These are phyloP conservation scores for Eudyptes chrysolophus DNA, from an alignment of 2,113 vertebrate species.

Conservation along the genomic window DNA sequence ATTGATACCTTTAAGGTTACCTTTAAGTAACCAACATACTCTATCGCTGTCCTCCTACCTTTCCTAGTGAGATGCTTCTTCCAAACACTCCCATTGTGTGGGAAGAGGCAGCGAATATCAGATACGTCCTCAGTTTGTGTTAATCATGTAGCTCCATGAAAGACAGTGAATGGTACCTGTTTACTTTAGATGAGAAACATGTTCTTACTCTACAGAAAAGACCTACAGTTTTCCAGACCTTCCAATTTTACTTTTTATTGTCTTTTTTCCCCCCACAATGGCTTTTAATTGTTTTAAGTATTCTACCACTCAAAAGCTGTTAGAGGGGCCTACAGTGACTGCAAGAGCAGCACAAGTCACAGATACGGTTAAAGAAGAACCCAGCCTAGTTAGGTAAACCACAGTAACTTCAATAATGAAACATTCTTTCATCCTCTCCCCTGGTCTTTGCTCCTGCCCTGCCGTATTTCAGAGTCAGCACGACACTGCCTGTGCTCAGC, in stretches of 20 bases:
- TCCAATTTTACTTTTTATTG: neutral
- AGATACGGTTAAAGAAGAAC: neutral
- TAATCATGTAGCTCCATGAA: neutral
- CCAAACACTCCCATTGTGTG: neutral
- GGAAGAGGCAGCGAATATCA: neutral
- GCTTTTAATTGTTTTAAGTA: neutral
- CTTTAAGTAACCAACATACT: neutral
- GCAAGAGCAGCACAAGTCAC: neutral
- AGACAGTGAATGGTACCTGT: neutral
- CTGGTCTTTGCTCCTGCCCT: neutral
- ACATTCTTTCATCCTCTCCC: neutral
- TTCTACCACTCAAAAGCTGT: neutral
- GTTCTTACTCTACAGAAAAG: neutral
- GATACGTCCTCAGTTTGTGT: neutral
- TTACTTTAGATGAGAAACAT: neutral
- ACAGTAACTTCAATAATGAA: neutral
- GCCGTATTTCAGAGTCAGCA: neutral
- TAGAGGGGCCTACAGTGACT: fast-evolving
- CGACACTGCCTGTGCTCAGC: neutral
- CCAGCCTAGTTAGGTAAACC: neutral
- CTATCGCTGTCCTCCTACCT: neutral
- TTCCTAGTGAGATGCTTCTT: neutral
- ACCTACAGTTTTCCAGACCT: neutral
- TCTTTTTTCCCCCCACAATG: fast-evolving
- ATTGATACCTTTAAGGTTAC: neutral